These are phyloP conservation scores for Ochropacha duplaris DNA, from an alignment of 2,888 invertebrate genomes.

Conservation along the genomic window DNA sequence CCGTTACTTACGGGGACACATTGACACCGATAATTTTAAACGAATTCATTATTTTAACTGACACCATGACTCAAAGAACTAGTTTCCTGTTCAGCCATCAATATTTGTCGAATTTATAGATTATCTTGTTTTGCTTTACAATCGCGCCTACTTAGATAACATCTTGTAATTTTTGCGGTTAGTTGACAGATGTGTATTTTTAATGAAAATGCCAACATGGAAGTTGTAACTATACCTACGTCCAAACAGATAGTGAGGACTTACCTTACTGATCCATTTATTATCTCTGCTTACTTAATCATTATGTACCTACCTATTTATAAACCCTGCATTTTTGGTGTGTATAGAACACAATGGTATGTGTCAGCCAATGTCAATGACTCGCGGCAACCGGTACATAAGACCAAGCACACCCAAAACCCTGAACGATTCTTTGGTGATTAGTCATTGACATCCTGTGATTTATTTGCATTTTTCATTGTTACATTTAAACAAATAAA, in stretches of 20 bases:
- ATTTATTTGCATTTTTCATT: slow-evolving; percentile 34
- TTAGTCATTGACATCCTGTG: slow-evolving; percentile 47
- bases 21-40: slow-evolving; percentile 61
- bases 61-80: not conserved
- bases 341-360: slow-evolving; percentile 37
- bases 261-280: not conserved
- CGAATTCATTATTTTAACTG: too few relatives aligned
- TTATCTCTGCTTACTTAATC: not conserved
- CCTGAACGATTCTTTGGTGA: slow-evolving; percentile 35
- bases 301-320: not conserved
- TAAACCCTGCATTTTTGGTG: slow-evolving; percentile 4
- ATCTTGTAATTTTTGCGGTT: not conserved
- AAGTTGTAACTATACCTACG: not conserved
- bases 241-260: not conserved
- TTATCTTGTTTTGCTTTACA: too few relatives aligned
- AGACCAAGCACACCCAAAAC: slow-evolving; percentile 43
- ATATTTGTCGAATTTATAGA: not conserved
- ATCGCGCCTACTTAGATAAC: not conserved
- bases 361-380: slow-evolving; percentile 52
- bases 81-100: not conserved
- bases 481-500: too few relatives aligned
- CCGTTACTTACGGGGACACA: slow-evolving; percentile 65
- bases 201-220: not conserved
- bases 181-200: not conserved
- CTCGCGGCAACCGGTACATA: slow-evolving; percentile 25